Evolutionary conservation across 2,113 vertebrate species (phyloP), one percentile per base, ranked within the genome.

Genomic region (Gorsachius goisagi): DNA sequence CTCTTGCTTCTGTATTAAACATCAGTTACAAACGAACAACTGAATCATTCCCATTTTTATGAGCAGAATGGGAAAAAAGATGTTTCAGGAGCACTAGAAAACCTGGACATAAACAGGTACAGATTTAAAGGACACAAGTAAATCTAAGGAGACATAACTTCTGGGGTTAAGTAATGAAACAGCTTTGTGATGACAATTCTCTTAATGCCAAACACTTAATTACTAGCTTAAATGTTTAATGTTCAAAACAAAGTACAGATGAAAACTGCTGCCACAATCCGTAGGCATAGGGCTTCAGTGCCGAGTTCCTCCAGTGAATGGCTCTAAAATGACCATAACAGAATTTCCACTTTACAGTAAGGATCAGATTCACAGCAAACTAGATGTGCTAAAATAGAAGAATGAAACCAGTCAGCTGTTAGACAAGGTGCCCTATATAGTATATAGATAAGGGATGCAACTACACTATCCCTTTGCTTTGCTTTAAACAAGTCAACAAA

Each of bases 401-500:
- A 93, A 71, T 90, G 83, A 90, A 82, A 44, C 30, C 37, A 55
- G 28, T 32, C 49, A 86, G 72, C 76, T n/a, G 14, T 74, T 37
- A 85, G 74, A 63, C 66, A 85, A 55, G 41, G 58, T 35, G 62
- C 75, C 73, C 89, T 72, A 55, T 76, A 33, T 33, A 35, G 44
- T 67, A 44, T 9, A 92, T 8, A 89, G 77, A 73, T 10, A 75
- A 53, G 0, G 0, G 74, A 85, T 89, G 62, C 60, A 79, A 55
- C 81, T 72, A 56, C n/a, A 56, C 1, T 85, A 76, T 68, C 66
- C 88, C 66, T 85, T 85, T 58, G 44, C 85, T 90, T 71, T 75
- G 41, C 62, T 94, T 93, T 82, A 62, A 95, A 85, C 62, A 88
- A 86, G 62, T 90, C 95, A 82, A 68, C 91, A 49, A 92, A 94